Evolutionary conservation across 2,888 invertebrate species (phyloP), one percentile per base, ranked within the genome.

Genomic region (Oxycera nigricornis): DNA sequence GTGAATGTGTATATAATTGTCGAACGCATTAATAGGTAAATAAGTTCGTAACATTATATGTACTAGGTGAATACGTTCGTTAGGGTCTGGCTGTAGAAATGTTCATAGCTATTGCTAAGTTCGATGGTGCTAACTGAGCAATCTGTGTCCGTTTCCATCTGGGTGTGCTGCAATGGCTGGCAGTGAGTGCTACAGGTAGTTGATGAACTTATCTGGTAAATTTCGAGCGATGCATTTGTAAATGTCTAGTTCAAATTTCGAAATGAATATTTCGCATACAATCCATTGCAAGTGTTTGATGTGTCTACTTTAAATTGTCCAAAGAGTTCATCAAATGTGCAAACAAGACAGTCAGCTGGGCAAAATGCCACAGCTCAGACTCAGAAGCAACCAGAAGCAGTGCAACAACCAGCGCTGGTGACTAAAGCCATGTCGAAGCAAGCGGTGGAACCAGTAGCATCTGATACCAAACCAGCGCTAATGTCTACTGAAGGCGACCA

Each of bases 21-120:
- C 41, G 73, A 72, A 59, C 61, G 72, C 73, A 31, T 68, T 61
- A 77, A 77, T 74, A 73, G 77, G 62, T 77, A 77, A 77, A 77
- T 77, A 77, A 75, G 57, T 77, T 74, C 75, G 50, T 77, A 77
- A 75, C 31, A 76, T 76, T 76, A 77, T 76, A 76, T 77, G 62
- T 65, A 20, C 50, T 26, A 74, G 22, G 30, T 14, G 46, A 76
- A 67, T 76, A 76, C 80, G 75, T 79, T 81, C 83, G 83, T 82
- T 84, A 83, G 84, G 82, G 83, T 80, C 80, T 81, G 80, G 84
- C 82, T 81, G 81, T 81, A 74, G 82, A 81, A 84, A 82, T 85
- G 85, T 82, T 80, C 85, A 85, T 85, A 82, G 81, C 84, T 85
- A 85, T 83, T 82, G 81, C 84, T 83, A 79, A 55, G 50, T 50